phyloP scores from a whole-genome alignment of 30 jellyfish, hydroid and myxozoan genomes.

The Chironex yamaguchii region DNA sequence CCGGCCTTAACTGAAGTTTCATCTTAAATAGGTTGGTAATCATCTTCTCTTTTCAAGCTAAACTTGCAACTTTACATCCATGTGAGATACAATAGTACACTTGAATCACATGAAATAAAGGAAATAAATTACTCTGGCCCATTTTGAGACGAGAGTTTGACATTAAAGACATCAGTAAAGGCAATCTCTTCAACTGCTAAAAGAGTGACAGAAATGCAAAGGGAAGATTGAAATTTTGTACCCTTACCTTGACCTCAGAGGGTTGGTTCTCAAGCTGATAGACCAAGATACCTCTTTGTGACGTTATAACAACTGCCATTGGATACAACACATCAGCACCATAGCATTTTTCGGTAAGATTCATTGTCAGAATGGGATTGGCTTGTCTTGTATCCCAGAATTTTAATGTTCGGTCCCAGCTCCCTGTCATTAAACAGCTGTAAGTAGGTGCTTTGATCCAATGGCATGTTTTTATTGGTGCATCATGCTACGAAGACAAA shows the following conservation, averaged over 20 bases:
- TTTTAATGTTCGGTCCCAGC: conserved; percentile 88
- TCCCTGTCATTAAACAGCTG: conserved; percentile 91
- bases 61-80: no score
- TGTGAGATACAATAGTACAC: no score
- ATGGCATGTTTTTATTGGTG: conserved; percentile 89
- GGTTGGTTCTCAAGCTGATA: conserved; percentile 84
- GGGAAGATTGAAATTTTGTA: no score
- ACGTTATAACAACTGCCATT: conserved; percentile 92
- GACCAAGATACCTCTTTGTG: conserved; percentile 87
- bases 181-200: no score
- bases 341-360: conserved; percentile 79
- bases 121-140: no score
- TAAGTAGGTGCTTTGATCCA: conserved; percentile 93
- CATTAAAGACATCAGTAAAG: no score
- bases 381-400: conserved; percentile 90
- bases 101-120: no score
- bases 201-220: no score
- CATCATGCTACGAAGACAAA: conserved; percentile 85
- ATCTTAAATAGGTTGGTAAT: no score
- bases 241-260: conserved; percentile 71
- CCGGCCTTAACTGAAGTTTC: no score
- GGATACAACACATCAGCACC: conserved; percentile 94
- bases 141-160: no score
- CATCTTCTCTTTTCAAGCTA: no score
- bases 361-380: conserved; percentile 73